Evolutionary conservation across 2,797 vertebrate genomes (phyloP), one percentile per base, ranked within the genome.

Genomic region (Lithobates sylvaticus): DNA sequence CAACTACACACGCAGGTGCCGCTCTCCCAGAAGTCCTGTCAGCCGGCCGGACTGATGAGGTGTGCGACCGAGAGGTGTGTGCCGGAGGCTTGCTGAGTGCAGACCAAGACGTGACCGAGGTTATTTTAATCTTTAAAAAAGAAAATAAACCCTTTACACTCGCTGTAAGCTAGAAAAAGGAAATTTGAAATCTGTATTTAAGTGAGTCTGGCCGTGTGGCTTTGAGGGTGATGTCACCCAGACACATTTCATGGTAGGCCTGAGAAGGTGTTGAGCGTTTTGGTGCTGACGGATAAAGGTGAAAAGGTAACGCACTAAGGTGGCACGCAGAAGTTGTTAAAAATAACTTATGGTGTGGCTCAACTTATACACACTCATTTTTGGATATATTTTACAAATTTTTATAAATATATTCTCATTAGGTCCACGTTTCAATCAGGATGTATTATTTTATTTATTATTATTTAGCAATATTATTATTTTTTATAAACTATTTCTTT

Each of bases 11-110:
- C 39, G 8, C 70, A 85, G 77, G 70, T 80, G 84, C 23, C 36
- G 8, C 32, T 61, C 50, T 47, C 76, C 68, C 79, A 15, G 47
- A 50, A 68, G 44, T 74, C 76, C 76, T 65, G 36, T 50, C 68
- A 44, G 50, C 34, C 5, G 10, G 23, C 13, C 3, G 71, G 58
- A 65, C 72, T 76, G 83, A 76, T 84, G 73, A 84, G 44, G 83
- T 77, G 82, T 54, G 6, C 26, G 76, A 34, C 58, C 44, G 75
- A 69, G 39, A 50, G 26, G 6, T n/a, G 79, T 81, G 68, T 58
- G 34, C 47, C 3, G 23, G 69, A 72, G 32, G 47, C n/a, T 32
- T 16, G 7, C 39, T 42, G 23, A 50, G 47, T 15, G 5, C 23
- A 54, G n/a, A 47, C 10, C 42, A 23, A 50, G 69, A 70, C 32